Conservation (phyloP, 2,888 invertebrate genomes). For the Silvanus unidentatus region DNA sequence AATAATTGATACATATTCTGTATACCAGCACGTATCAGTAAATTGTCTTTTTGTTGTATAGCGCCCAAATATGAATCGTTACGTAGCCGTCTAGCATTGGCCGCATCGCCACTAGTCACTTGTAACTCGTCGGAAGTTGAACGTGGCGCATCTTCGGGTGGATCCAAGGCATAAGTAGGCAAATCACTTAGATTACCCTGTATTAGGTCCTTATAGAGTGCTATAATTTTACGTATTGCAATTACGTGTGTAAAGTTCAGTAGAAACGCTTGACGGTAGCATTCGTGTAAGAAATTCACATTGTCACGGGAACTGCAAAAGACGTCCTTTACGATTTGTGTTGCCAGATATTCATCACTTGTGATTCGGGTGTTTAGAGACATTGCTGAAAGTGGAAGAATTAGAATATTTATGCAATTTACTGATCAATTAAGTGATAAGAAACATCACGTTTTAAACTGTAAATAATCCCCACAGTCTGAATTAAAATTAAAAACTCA, state of each 20-base stretch:
- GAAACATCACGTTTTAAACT: no score
- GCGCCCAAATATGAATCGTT: constrained; percentile 85
- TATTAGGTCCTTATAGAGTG: constrained; percentile 94
- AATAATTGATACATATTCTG: constrained; percentile 82
- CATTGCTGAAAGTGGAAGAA: constrained; percentile 4
- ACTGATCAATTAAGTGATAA: background rate
- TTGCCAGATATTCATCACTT: constrained; percentile 44
- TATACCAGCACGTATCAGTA: constrained; percentile 74
- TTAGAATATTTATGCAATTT: constrained; percentile 3
- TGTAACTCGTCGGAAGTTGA: constrained; percentile 16
- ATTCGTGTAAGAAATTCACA: constrained; percentile 90
- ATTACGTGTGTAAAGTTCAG: constrained; percentile 80
- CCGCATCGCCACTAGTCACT: constrained; percentile 14
- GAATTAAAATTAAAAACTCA: no score
- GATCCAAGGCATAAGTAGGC: constrained; percentile 74
- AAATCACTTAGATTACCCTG: constrained; percentile 67
- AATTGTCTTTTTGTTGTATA: constrained; percentile 70
- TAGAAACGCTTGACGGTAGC: constrained; percentile 88
- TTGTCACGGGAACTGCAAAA: constrained; percentile 83
- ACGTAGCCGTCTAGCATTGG: constrained; percentile 55
- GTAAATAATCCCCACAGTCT: no score
- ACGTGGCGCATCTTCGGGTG: constrained; percentile 48
- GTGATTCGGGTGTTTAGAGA: constrained; percentile 40
- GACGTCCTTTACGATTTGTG: constrained; percentile 77
- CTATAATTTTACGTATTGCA: constrained; percentile 82